phyloP scores from a whole-genome alignment of 2,797 vertebrate genomes.

The Mergus octosetaceus region DNA sequence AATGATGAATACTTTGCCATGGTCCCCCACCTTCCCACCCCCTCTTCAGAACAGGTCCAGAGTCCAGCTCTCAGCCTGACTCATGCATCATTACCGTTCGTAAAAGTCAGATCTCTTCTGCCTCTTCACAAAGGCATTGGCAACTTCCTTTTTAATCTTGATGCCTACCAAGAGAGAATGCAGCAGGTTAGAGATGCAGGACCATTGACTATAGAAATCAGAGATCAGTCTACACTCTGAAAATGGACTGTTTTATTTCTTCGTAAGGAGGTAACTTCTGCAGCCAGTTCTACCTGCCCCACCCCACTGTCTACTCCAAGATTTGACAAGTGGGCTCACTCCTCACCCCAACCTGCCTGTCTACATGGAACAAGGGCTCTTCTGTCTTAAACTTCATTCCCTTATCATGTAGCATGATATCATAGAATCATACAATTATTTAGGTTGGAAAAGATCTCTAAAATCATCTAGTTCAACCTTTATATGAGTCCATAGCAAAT shows the following conservation, averaged over 20 bases:
- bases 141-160: slow-evolving; percentile 59
- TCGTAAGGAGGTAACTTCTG: background rate
- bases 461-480: no score
- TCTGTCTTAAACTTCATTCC: background rate
- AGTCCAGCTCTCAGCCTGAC: background rate
- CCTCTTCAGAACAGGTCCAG: background rate
- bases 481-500: background rate
- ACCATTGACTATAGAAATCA: background rate
- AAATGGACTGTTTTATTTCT: background rate
- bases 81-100: slow-evolving; percentile 56
- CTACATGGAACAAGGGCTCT: background rate
- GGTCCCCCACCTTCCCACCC: background rate
- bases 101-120: slow-evolving; percentile 61
- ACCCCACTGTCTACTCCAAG: background rate
- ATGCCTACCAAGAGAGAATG: slow-evolving; percentile 48
- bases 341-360: background rate
- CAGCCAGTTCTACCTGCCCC: background rate
- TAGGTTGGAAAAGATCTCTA: no score
- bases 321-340: background rate
- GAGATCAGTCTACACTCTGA: background rate
- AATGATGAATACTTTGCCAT: background rate
- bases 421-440: no score
- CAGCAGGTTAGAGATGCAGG: background rate
- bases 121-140: slow-evolving; percentile 69
- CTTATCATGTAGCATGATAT: background rate